Evolutionary conservation across 2,888 invertebrate species (phyloP), one percentile per base, ranked within the genome.

Genomic region (Rotaria sp.): DNA sequence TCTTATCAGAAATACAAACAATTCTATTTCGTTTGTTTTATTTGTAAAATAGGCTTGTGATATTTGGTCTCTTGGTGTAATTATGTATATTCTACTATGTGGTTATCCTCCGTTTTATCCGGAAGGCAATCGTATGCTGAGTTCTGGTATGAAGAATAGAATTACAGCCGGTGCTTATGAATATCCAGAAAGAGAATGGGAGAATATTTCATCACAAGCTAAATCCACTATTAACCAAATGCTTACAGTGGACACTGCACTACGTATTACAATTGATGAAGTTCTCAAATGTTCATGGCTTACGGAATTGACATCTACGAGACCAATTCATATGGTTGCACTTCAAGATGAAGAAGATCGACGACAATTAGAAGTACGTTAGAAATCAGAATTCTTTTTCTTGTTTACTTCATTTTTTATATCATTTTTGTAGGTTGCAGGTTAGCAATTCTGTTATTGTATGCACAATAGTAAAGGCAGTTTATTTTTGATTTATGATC

Each of bases 21-120:
- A 3, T 41, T 41, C 41, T 41, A 5, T 41, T 41, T 41, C 8
- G 8, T 41, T 41, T 41, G 8, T 41, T 41, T 41, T 41, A 5
- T 3, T 41, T 41, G 8, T 41, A 8, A 41, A 41, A 41, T 8
- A 74, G 74, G 96, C 96, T 88, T 99, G 99, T 92, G 99, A 99
- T 93, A 95, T 99, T 90, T 99, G 99, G 98, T 97, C 97, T 0
- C 92, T 99, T 87, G 98, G 98, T 41, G 98, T 99, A 50, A 98
- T 99, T 88, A 98, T 97, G 96, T 99, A 99, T 91, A 99, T 99
- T 89, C 92, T 99, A 93, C 94, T 92, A 88, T 84, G 84, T 35
- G 86, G 86, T 55, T 86, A 86, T 92, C 99, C 99, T 15, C 99
- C 99, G 0, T 99, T 99, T 92, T 99, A 97, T 92, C 97, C 97